Evolutionary conservation across 2,888 invertebrate species (phyloP).

Genomic region (Lasioglossum leucozonium): DNA sequence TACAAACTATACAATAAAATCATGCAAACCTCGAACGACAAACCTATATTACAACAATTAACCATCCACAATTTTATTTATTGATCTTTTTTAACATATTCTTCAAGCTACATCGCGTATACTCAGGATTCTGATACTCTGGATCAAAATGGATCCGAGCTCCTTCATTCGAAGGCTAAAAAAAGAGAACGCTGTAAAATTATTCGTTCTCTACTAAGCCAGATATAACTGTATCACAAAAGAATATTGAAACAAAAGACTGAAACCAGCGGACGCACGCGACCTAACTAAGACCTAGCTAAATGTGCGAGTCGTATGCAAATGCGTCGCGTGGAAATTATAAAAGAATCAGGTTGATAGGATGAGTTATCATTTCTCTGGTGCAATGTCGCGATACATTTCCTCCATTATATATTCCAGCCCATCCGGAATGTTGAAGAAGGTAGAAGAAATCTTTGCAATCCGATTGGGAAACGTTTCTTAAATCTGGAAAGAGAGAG

Average conservation of each 20-base stretch:
- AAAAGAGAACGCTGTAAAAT: background rate
- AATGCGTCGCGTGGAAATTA: background rate
- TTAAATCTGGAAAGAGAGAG: background rate
- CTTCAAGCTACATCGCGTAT: background rate
- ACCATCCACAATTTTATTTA: background rate
- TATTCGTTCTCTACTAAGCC: background rate
- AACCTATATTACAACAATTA: too few relatives aligned
- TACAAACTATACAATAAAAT: too few relatives aligned
- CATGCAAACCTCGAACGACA: too few relatives aligned
- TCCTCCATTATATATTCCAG: background rate
- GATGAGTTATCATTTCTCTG: background rate
- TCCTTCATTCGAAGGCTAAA: too few relatives aligned
- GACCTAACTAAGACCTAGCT: too few relatives aligned
- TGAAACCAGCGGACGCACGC: background rate
- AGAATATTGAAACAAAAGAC: background rate
- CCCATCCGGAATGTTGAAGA: background rate
- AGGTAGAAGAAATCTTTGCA: background rate
- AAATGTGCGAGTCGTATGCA: background rate
- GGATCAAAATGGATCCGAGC: background rate
- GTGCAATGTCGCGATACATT: background rate
- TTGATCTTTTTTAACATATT: background rate
- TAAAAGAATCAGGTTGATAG: background rate
- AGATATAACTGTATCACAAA: too few relatives aligned
- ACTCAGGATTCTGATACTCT: background rate
- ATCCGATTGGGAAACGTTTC: background rate